Base-by-base conservation (phyloP, 1,140 invertebrate genomes). In the Ceratosolen solmsi region DNA sequence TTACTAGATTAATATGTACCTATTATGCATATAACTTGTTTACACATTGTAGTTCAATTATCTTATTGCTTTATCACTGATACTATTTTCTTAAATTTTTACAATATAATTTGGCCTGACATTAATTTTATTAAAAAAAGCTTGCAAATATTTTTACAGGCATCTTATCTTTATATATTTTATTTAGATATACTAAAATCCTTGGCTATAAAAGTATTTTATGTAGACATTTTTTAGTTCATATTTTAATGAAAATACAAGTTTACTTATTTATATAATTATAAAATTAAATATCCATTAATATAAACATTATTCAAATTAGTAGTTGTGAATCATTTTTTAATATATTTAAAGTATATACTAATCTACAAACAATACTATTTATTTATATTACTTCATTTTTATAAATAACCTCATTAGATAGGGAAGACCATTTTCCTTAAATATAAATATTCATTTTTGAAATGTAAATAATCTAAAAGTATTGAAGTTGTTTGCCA, bases 1-100 rank as follows among this genome's bases (percentile, higher is more conserved):
- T 87, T 84, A 85, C 86, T 86, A 87, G 87, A 90, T 89, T 89
- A 89, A 85, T 87, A 87, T 80, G 88, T 86, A 86, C 75, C 88
- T 90, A 87, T 54, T 84, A 86, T 87, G 86, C 87, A 89, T 86
- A 82, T 65, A 82, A 30, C 84, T 84, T 84, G 46, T 82, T 86
- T 82, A 78, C 22, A 82, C 80, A 81, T 83, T 81, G 68, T 68
- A 85, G 75, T 79, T 74, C 54, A 36, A 76, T 76, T 80, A 82
- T 56, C 27, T 80, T 79, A 74, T 82, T 72, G 33, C 72, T 54
- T 41, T 54, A 76, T 51, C 75, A 79, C 25, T 1, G 49, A 60
- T 33, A 49, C 25, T 13, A 22, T 60, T 49, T 63, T 0, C 46
- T 63, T 38, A 83, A 41, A 82, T 54, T 68, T 56, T 54, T 77